Conservation (phyloP, 1,140 invertebrate species). For the Potamilus streckersoni region DNA sequence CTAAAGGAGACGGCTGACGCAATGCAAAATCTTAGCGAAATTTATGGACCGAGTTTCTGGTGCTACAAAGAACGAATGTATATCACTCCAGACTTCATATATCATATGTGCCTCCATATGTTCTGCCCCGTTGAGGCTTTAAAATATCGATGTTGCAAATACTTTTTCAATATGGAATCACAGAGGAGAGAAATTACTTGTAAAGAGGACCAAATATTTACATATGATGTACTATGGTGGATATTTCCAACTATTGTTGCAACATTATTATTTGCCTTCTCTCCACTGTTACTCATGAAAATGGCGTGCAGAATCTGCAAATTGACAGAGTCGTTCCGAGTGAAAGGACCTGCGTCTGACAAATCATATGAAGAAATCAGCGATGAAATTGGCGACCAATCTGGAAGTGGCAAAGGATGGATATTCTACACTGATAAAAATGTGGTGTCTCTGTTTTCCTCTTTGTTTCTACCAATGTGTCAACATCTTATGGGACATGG, state of each 20-base stretch:
- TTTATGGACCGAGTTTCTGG: constrained; percentile 21
- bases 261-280: constrained; percentile 10
- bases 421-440: constrained; percentile 7
- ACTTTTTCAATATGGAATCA: constrained; percentile 1
- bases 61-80: constrained; percentile 13
- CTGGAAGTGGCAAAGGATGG: neutral
- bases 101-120: constrained; percentile 20
- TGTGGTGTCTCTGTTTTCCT: constrained; percentile 1
- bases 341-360: too few relatives aligned
- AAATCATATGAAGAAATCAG: too few relatives aligned
- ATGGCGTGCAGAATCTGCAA: neutral
- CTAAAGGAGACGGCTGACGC: constrained; percentile 3
- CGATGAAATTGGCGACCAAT: neutral
- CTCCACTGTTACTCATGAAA: constrained; percentile 9
- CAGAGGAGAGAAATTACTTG: constrained; percentile 1
- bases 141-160: constrained; percentile 12
- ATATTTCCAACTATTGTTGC: constrained; percentile 21
- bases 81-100: constrained; percentile 9
- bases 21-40: neutral
- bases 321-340: neutral
- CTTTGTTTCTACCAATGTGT: neutral
- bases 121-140: constrained; percentile 17
- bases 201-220: neutral
- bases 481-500: neutral
- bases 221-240: constrained; percentile 21